Percentiles rank a stretch among this genome's conserved stretches.
Evolutionary conservation across 2,113 vertebrate species (phyloP).

Genomic region (Urocynchramus pylzowi): DNA sequence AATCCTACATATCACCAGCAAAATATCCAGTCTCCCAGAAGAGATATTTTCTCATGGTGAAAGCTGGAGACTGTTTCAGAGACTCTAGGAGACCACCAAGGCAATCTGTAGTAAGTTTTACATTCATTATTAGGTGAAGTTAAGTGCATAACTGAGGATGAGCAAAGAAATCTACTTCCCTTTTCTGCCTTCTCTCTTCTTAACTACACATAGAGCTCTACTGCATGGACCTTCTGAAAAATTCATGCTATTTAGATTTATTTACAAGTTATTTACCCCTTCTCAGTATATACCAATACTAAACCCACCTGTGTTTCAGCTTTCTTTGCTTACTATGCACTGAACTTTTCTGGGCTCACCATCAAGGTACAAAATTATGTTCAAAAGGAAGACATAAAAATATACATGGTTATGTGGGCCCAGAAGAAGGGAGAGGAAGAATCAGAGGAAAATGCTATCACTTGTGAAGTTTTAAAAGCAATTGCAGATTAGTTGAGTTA

Average conservation of each 20-base stretch:
- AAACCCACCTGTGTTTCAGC: background rate
- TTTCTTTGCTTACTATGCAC: background rate
- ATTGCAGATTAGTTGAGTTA: background rate
- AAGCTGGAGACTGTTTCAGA: background rate
- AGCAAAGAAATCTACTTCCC: background rate
- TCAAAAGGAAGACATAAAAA: background rate
- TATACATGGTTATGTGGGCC: background rate
- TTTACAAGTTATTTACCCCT: constrained; percentile 26
- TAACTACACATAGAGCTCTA: background rate
- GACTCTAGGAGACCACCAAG: background rate
- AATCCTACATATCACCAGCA: background rate
- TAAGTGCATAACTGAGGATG: background rate
- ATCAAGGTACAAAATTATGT: background rate
- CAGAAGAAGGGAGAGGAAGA: background rate
- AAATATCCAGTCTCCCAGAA: background rate
- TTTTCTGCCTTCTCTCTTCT: constrained; percentile 23
- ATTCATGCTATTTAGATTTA: background rate
- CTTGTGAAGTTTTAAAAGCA: background rate
- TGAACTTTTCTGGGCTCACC: background rate
- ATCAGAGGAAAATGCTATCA: background rate
- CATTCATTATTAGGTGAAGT: background rate
- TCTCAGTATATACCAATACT: background rate
- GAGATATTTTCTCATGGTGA: background rate
- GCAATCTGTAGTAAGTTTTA: background rate
- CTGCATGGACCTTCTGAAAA: background rate